Conservation (phyloP, 2,113 vertebrate species). For the Elaphurus davidianus region DNA sequence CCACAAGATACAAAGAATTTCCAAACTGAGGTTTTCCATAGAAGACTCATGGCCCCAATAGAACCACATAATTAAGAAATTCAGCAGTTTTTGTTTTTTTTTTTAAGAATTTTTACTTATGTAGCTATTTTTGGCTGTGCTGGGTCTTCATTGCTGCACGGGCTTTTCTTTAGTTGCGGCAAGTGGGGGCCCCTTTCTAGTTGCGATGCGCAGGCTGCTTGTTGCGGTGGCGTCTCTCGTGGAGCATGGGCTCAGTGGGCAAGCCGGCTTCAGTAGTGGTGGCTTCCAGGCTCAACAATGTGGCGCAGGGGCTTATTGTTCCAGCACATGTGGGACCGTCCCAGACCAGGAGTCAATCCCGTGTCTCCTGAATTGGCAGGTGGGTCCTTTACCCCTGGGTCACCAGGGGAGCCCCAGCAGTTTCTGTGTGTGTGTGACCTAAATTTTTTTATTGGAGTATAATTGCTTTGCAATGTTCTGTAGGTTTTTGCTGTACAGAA, state of each 20-base stretch:
- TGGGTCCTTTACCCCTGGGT: neutral
- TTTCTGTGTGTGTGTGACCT: neutral
- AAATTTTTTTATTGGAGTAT: neutral
- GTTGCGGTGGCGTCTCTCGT: neutral
- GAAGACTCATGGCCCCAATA: neutral
- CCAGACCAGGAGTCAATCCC: neutral
- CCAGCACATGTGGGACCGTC: neutral
- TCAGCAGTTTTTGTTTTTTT: neutral
- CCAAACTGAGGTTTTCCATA: neutral
- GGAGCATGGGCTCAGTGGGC: neutral
- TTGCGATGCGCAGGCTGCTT: fast-evolving
- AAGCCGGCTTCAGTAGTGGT: neutral
- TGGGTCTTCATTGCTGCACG: neutral
- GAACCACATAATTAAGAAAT: neutral
- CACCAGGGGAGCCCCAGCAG: neutral
- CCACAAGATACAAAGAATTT: neutral
- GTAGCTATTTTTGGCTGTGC: neutral
- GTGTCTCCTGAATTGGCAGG: neutral
- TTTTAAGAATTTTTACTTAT: neutral
- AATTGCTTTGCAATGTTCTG: neutral
- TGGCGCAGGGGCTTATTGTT: neutral
- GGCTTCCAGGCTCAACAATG: neutral
- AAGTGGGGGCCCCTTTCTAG: neutral
- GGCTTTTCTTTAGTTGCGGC: neutral
- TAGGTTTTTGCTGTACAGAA: neutral